Base-by-base conservation (phyloP, 2,888 invertebrate genomes). In the Lasioglossum oenotherae region DNA sequence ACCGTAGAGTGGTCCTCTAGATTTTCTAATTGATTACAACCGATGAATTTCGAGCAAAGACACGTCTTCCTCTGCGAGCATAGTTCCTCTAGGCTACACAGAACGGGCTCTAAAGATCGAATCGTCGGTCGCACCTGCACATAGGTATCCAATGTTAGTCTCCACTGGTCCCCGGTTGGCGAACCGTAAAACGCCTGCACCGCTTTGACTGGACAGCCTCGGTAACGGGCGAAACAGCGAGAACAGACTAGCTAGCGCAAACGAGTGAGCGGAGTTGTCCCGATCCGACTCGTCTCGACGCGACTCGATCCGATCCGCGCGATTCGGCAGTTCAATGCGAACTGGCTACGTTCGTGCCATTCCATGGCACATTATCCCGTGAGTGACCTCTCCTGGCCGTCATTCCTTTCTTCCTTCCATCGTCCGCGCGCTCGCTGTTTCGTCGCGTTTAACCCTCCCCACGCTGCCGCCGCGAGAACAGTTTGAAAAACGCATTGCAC, bases 261-360 rank as follows among this genome's bases (percentile, higher is more conserved):
- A 38, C 57, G 60, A 67, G 31, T 67, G 31, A 31, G 46, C 75
- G 81, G n/a, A 19, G 31, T 46, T 46, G 74, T 67, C 46, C n/a
- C 31, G 73, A 57, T 16, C 75, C 84, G 86, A 64, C 64, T 64
- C 64, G 16, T 4, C 53, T 23, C n/a, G 73, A 57, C 14, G 71
- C 84, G 87, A 64, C 35, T 31, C 64, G 31, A 67, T 16, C 74
- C 84, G 88, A 88, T 74, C 86, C 87, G 85, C 85, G 64, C 87
- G 91, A 92, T 91, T 91, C 92, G 91, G 89, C 91, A 92, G 92
- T 92, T 90, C 88, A 89, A 89, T 92, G 83, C 89, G 85, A 89
- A 93, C 92, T 93, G 91, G 87, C 88, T 88, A 80, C 88, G 85
- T 90, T 84, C 89, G 83, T 92, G 83, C 91, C 90, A 91, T 90